Base-by-base conservation (phyloP, 1,140 invertebrate species). In the Sitophilus oryzae region DNA sequence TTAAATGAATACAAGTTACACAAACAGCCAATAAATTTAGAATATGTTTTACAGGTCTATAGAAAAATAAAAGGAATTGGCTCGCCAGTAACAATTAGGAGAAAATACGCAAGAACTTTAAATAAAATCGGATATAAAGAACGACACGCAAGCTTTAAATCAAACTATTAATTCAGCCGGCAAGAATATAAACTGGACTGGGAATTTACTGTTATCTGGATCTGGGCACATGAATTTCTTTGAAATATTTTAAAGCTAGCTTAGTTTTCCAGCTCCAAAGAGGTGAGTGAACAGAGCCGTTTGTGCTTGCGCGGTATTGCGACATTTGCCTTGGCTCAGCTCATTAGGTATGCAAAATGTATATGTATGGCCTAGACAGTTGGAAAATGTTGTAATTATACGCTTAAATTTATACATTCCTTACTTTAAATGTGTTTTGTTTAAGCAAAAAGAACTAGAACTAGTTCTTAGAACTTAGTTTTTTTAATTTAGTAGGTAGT, bases 91-190 rank as follows among this genome's bases (percentile, higher is more conserved):
- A n/a, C n/a, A n/a, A n/a, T n/a, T n/a, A n/a, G n/a, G n/a, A n/a
- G n/a, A n/a, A n/a, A n/a, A n/a, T n/a, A n/a, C n/a, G n/a, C n/a
- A n/a, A n/a, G n/a, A n/a, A n/a, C n/a, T n/a, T n/a, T n/a, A n/a
- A 43, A 10, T 18, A 43, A 20, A 34, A 43, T 52, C n/a, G 49
- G 49, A 43, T 23, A 15, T 1, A 43, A 43, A 52, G 5, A 30
- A 11, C 25, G 25, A 11, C 25, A 30, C 25, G 25, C 25, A 6
- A 30, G 25, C 25, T 6, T 30, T 30, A 30, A 30, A 11, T 11
- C 11, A 11, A 30, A 30, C 25, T 11, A 30, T 30, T 30, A 30
- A 30, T 30, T 30, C 25, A 11, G 25, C 11, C 25, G 5, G 5
- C 25, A n/a, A 30, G 25, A 6, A 30, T 30, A 30, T 30, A 30